A percentile compares a stretch with the other conserved stretches of the same genome.
These are phyloP conservation scores for Octodonta nipae DNA, from an alignment of 2,888 invertebrate species.

Conservation along the genomic window DNA sequence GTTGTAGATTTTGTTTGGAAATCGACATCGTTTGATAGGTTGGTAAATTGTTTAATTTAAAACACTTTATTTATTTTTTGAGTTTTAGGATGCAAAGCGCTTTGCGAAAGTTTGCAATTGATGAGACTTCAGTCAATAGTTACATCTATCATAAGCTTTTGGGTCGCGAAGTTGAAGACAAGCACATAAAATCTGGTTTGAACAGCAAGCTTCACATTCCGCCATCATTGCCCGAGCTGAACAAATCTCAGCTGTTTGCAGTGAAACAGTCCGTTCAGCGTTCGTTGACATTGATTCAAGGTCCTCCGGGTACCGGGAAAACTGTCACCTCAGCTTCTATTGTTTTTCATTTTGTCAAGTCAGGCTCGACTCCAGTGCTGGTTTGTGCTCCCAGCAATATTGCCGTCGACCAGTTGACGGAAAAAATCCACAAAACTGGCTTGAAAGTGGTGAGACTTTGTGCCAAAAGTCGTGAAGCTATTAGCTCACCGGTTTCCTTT, in stretches of 20 bases:
- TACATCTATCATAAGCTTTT: constrained; percentile 94
- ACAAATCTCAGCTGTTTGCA: constrained; percentile 95
- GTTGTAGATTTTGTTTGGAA: constrained; percentile 99
- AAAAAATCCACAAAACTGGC: constrained; percentile 95
- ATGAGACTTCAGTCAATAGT: constrained; percentile 90
- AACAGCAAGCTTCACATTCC: constrained; percentile 94
- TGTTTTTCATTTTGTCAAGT: constrained; percentile 92
- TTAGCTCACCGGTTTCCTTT: constrained; percentile 94
- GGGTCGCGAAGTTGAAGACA: constrained; percentile 89
- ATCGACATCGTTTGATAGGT: constrained; percentile 93
- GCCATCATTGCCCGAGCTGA: constrained; percentile 92
- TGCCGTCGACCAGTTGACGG: constrained; percentile 96
- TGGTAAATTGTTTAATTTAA: constrained; percentile 18
- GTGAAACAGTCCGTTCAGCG: constrained; percentile 95
- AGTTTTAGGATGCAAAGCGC: constrained; percentile 80
- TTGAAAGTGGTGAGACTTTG: constrained; percentile 78
- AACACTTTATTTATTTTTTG: too few species aligned
- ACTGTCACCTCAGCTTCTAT: constrained; percentile 99
- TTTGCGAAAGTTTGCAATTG: constrained; percentile 86
- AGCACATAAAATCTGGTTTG: constrained; percentile 76
- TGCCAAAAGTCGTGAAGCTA: constrained; percentile 94
- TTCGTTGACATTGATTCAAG: constrained; percentile 92
- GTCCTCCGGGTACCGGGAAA: constrained; percentile 94
- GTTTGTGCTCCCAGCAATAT: constrained; percentile 99
- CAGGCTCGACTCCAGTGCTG: constrained; percentile 84